Evolutionary conservation across 2,797 vertebrate genomes (phyloP).

Genomic region (Acanthiza pusilla): DNA sequence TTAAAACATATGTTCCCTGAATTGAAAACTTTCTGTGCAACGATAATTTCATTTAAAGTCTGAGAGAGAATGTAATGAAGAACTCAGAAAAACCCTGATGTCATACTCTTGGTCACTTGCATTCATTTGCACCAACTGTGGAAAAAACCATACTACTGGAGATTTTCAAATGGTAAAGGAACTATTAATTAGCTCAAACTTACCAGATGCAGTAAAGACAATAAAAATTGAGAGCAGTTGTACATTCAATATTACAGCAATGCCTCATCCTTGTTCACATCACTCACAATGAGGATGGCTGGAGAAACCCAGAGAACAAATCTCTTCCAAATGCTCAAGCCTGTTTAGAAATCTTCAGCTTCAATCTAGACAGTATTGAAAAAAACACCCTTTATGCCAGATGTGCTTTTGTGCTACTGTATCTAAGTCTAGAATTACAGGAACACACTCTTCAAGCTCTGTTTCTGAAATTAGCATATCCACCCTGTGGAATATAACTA

Average conservation of each 20-base stretch:
- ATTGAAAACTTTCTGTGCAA: neutral
- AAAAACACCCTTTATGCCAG: neutral
- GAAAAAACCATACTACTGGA: accelerated
- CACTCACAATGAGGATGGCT: neutral
- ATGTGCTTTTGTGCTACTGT: neutral
- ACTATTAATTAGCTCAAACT: neutral
- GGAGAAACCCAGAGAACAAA: neutral
- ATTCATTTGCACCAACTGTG: neutral
- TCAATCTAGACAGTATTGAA: neutral
- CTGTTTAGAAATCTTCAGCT: neutral
- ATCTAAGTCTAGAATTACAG: neutral
- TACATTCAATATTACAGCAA: neutral
- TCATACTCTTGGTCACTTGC: neutral
- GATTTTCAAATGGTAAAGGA: neutral
- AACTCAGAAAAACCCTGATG: neutral
- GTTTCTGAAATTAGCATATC: neutral
- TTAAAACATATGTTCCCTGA: neutral
- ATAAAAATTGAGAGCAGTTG: neutral
- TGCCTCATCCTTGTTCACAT: neutral
- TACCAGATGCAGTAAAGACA: neutral
- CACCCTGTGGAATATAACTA: neutral
- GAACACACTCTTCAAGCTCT: neutral
- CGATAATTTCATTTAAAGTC: neutral
- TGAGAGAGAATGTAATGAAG: neutral
- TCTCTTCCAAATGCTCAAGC: neutral